phyloP scores from a whole-genome alignment of 2,113 vertebrate genomes.

The Bufo bufo region DNA sequence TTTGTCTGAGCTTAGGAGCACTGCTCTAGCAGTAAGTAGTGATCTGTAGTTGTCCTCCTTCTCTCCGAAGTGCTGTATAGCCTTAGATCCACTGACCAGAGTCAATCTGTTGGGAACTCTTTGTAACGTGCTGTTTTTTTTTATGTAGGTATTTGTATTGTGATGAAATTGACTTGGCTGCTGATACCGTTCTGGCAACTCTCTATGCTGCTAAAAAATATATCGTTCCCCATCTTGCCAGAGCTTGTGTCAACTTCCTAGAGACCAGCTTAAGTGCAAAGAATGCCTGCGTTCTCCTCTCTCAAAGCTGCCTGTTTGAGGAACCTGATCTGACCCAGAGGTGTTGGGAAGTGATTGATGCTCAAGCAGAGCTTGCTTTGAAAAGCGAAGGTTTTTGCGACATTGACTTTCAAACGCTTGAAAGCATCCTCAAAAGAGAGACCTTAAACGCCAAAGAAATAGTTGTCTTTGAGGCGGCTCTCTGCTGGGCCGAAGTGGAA shows the following conservation, averaged over 20 bases:
- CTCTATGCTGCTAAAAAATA: constrained; percentile 98
- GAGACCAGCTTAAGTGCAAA: constrained; percentile 96
- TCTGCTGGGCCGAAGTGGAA: constrained; percentile 94
- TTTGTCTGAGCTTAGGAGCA: not conserved
- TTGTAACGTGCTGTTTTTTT: constrained; percentile 52
- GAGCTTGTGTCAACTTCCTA: constrained; percentile 95
- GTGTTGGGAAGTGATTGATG: constrained; percentile 98
- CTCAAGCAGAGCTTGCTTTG: constrained; percentile 93
- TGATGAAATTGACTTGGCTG: constrained; percentile 95
- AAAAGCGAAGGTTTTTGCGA: constrained; percentile 97
- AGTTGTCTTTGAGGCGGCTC: constrained; percentile 92
- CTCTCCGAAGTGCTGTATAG: not conserved
- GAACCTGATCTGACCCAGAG: constrained; percentile 97
- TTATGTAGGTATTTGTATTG: constrained; percentile 93
- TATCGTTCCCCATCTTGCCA: constrained; percentile 95
- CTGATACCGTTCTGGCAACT: constrained; percentile 93
- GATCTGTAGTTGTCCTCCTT: not conserved
- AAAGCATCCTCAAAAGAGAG: constrained; percentile 94
- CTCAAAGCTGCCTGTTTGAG: constrained; percentile 96
- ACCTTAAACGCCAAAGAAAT: constrained; percentile 98
- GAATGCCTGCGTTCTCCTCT: constrained; percentile 93
- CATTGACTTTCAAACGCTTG: constrained; percentile 94
- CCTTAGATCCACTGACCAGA: not conserved
- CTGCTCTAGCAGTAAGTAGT: not conserved
- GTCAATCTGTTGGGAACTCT: not conserved